Base-by-base conservation (phyloP, 2,797 vertebrate species). In the Halcyon badia region DNA sequence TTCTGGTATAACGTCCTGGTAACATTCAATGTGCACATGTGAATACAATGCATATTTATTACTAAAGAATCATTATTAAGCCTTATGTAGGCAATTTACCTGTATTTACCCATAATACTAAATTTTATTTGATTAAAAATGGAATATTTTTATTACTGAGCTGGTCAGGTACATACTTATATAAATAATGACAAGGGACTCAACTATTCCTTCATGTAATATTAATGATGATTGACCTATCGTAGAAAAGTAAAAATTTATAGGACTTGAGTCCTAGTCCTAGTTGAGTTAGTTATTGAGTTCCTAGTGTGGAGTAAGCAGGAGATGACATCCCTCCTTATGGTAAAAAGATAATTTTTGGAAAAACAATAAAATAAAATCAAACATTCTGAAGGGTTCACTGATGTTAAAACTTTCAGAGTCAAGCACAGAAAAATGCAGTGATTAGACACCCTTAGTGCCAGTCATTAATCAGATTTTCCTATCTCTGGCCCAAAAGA, bases 391-490 rank as follows among this genome's bases (percentile, higher is more conserved):
- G 35, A 91, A 90, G 21, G 4, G 12, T 57, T 94, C 56, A 69
- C 35, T 96, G 56, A 86, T 93, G 35, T 57, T 54, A 79, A 73
- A 41, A 92, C 30, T 56, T 44, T 33, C 61, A 70, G 58, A 89
- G 87, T 92, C 42, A 95, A 93, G 82, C 26, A 58, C 24, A 91
- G 81, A 73, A 92, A 92, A 81, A 76, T n/a, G n/a, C 26, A 49
- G 26, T 86, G 46, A 83, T 89, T 95, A 93, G 60, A 65, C 12
- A 69, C 33, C 24, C 11, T 83, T 90, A 90, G 51, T 87, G 57
- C 42, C 42, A 68, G 70, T 88, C 61, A 81, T 90, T 91, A 95
- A 83, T 94, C 56, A 92, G 87, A 95, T 91, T 92, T 58, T 70
- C 60, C 51, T 68, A 14, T 62, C 28, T 85, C 35, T 68, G 35